Base-by-base conservation (phyloP, 2,797 vertebrate species). In the Crossoptilon crossoptilon region DNA sequence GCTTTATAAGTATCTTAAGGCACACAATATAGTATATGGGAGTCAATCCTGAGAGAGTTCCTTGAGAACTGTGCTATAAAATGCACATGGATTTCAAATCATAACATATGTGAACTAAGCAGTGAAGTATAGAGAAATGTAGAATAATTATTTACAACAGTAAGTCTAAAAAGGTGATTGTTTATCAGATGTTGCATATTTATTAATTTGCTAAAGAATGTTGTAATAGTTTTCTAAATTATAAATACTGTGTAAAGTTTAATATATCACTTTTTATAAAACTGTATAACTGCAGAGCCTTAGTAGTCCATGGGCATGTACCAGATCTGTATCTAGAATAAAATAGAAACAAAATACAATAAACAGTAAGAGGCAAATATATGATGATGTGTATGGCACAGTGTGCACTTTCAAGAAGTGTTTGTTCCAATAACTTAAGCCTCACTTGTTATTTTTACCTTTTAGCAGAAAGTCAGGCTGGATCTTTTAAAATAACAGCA, bases 1-100 rank as follows among this genome's bases (percentile, higher is more conserved):
- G 29, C 43, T 87, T 92, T 87, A 33, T 94, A 93, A 93, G n/a
- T 95, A 85, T 81, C 66, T 90, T 93, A 95, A 82, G 60, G 56
- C 2, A 31, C 43, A 59, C 2, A 0, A 72, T 80, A 6, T 88
- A 86, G 71, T 70, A 69, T 69, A 74, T 29, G 21, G 59, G 82
- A 90, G 78, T 94, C 48, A 82, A 68, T 91, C 84, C 84, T 88
- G n/a, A 88, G 73, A 89, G 72, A 91, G 63, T 82, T 91, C 93
- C 85, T 95, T 88, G 87, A 91, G 91, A 94, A 81, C 86, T 93
- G 5, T 90, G 71, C 68, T 88, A 67, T 55, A 80, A 80, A 82
- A 76, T 90, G 9, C 75, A 88, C 46, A 64, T 23, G 51, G 67
- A 94, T 94, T 95, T 96, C 48, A 76, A 91, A 81, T 71, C 46